A percentile compares a stretch with the other conserved stretches of the same genome.
phyloP scores from a whole-genome alignment of 2,113 vertebrate species.

The Elephantulus edwardii region DNA sequence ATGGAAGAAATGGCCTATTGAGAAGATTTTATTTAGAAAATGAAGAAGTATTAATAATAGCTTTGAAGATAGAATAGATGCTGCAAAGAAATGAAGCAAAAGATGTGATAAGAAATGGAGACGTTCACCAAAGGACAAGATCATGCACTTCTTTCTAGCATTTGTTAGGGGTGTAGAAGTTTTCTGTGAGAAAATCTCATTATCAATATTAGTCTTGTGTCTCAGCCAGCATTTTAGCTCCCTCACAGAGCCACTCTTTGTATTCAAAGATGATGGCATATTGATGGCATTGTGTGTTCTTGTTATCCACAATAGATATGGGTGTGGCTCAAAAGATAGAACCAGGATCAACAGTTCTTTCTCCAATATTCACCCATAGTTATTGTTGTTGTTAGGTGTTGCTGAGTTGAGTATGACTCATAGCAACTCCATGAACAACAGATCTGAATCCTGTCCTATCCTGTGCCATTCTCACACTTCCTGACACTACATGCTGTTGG shows the following conservation, averaged over 20 bases:
- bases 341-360: neutral
- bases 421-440: no score
- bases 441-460: no score
- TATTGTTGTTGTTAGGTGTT: no score
- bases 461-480: no score
- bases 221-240: constrained; percentile 23
- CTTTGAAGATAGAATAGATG: neutral
- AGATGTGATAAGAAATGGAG: neutral
- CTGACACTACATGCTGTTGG: no score
- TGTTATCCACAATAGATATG: neutral
- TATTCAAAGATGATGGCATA: neutral
- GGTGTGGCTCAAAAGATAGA: constrained; percentile 2
- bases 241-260: neutral
- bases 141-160: neutral
- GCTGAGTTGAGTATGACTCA: no score
- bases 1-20: neutral
- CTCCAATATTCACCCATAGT: neutral
- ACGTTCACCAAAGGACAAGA: neutral
- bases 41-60: neutral
- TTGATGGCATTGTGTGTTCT: neutral
- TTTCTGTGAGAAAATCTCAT: constrained; percentile 19
- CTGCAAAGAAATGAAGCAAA: neutral
- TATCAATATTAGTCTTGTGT: neutral
- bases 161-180: neutral
- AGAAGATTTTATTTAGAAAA: constrained; percentile 17